Base-by-base conservation (phyloP, 2,888 invertebrate species). In the Nephrotoma guestfalica region DNA sequence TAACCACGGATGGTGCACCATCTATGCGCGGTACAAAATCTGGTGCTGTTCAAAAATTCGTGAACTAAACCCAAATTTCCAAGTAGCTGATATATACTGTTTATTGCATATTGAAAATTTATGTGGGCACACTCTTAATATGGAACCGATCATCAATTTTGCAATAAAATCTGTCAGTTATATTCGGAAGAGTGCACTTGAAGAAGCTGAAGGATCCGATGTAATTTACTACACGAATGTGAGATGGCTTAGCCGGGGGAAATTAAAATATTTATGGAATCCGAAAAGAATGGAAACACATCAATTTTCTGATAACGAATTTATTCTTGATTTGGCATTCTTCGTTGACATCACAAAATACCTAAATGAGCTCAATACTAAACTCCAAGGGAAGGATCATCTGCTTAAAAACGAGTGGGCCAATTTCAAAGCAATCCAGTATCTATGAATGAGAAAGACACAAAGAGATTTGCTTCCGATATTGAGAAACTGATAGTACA, bases 181-280 rank as follows among this genome's bases (percentile, higher is more conserved):
- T 0, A 30, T 30, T 30, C 30, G 0, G 30, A 30, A 30, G 30
- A 2, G 30, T 30, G 2, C 30, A 30, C 30, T 30, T 30, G 1
- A 0, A 30, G 30, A 83, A 83, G 18, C 40, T 83, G 71, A 71
- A 71, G 0, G 71, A 15, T 71, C 71, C 30, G 18, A 83, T 18
- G 83, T 83, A 83, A 15, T 18, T 83, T 83, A 30, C 83, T 18
- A 18, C 83, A 83, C 15, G 4, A 13, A 83, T 83, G 4, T 83
- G 83, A 18, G 71, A 71, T 83, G 40, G 18, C 6, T 83, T 2
- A 18, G 83, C 4, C 4, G 18, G 30, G 18, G 83, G 18, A 83
- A 85, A 85, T 85, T 41, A 85, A 85, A 85, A 85, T 11, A n/a
- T 85, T 85, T 41, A 85, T 85, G 85, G 45, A 85, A 85, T 43